phyloP scores from a whole-genome alignment of 2,113 vertebrate species.

The Meleagris gallopavo region DNA sequence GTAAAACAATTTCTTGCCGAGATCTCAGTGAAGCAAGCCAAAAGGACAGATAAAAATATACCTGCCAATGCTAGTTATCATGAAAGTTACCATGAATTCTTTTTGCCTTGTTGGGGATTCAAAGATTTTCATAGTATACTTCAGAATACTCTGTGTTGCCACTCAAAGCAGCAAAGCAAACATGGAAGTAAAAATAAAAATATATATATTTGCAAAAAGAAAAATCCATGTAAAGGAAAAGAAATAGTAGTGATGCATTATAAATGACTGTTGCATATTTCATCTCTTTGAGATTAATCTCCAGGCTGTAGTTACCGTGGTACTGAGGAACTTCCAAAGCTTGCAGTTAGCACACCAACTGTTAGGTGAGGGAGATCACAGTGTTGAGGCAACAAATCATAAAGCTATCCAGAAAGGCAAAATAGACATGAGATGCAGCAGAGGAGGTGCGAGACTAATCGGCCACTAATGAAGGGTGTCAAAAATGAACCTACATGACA shows the following conservation, averaged over 20 bases:
- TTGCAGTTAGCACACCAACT: not conserved
- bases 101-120: conserved; percentile 17
- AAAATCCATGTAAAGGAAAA: not conserved
- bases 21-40: not conserved
- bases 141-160: not conserved
- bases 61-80: not conserved
- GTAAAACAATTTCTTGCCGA: conserved; percentile 2
- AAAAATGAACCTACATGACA: not conserved
- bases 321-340: not conserved
- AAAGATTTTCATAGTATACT: conserved; percentile 20
- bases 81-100: not conserved
- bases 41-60: conserved; percentile 11
- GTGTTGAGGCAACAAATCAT: not conserved
- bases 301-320: not conserved
- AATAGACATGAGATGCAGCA: not conserved
- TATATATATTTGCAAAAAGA: not conserved
- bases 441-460: not conserved
- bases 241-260: not conserved
- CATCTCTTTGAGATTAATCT: not conserved
- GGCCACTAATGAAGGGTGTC: not conserved
- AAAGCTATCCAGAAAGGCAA: not conserved
- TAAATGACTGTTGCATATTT: conserved; percentile 26
- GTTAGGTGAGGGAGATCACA: not conserved
- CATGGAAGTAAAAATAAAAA: not conserved
- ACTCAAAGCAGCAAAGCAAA: conserved; percentile 10